phyloP scores from a whole-genome alignment of 1,140 invertebrate genomes.

The Cardiocondyla obscurior region DNA sequence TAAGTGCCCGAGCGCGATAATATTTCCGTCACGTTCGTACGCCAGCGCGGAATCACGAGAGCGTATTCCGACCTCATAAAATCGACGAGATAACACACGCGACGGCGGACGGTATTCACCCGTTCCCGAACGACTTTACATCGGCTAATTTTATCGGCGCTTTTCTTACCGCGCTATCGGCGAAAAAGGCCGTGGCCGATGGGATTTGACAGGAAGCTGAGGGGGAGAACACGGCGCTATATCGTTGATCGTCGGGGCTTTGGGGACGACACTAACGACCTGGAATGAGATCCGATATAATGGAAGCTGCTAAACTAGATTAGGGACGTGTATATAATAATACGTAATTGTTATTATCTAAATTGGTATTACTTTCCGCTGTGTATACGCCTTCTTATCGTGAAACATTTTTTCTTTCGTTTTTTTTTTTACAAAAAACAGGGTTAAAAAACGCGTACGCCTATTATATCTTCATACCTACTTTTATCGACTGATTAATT shows the following conservation, averaged over 20 bases:
- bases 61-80: slow-evolving; percentile 57
- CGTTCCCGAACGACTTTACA: slow-evolving; percentile 34
- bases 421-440: not conserved
- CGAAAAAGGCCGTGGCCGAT: slow-evolving; percentile 14
- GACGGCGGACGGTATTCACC: not conserved
- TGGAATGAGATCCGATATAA: not conserved
- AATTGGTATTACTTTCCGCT: slow-evolving; percentile 6
- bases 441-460: too few species aligned
- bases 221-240: not conserved
- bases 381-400: not conserved
- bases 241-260: slow-evolving; percentile 5
- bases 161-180: slow-evolving; percentile 17
- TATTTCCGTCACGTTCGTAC: slow-evolving; percentile 65
- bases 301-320: slow-evolving; percentile 15
- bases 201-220: slow-evolving; percentile 40
- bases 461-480: not conserved
- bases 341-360: slow-evolving; percentile 5
- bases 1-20: slow-evolving; percentile 56
- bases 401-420: too few species aligned
- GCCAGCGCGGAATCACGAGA: slow-evolving; percentile 55
- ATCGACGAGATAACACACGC: slow-evolving; percentile 53
- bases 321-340: not conserved
- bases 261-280: not conserved
- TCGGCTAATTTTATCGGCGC: slow-evolving; percentile 50
- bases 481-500: not conserved